Conservation (phyloP, 1,140 invertebrate genomes). For the Vanessa tameamea region DNA sequence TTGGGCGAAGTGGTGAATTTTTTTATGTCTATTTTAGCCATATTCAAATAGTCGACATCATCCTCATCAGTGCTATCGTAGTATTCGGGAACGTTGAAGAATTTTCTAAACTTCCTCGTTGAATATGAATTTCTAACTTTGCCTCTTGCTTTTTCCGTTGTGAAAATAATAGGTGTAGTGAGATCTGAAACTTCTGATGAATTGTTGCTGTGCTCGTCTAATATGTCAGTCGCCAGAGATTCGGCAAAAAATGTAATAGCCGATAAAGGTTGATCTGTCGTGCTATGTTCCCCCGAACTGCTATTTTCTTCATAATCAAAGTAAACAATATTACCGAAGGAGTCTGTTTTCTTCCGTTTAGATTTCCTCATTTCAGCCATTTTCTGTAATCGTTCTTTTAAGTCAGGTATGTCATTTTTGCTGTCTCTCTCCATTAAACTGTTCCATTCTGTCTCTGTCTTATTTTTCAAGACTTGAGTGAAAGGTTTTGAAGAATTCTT, state of each 20-base stretch:
- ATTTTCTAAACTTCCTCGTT: conserved; percentile 27
- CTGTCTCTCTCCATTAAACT: conserved; percentile 54
- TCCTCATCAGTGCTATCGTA: conserved; percentile 66
- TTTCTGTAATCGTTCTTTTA: conserved; percentile 67
- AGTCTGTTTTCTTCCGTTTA: conserved; percentile 66
- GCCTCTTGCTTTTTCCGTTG: conserved; percentile 15
- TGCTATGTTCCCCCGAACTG: conserved; percentile 49
- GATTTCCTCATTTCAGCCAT: conserved; percentile 69
- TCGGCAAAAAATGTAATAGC: conserved; percentile 19
- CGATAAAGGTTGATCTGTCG: conserved; percentile 37
- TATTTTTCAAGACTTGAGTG: conserved; percentile 72
- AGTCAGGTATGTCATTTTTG: conserved; percentile 60
- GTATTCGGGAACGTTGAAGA: conserved; percentile 51
- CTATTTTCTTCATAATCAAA: conserved; percentile 66
- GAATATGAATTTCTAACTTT: conserved; percentile 6
- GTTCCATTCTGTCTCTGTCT: conserved; percentile 67
- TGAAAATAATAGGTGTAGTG: conserved; percentile 22
- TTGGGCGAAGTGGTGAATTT: conserved; percentile 51
- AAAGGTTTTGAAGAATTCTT: conserved; percentile 73
- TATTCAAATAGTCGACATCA: conserved; percentile 60
- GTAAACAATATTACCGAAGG: conserved; percentile 59
- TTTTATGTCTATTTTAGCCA: conserved; percentile 66
- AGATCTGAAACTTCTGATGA: conserved; percentile 4
- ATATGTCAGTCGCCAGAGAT: neutral
- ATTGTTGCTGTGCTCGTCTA: neutral